Evolutionary conservation across 2,113 vertebrate species (phyloP).

Genomic region (Corydoras maculifer): DNA sequence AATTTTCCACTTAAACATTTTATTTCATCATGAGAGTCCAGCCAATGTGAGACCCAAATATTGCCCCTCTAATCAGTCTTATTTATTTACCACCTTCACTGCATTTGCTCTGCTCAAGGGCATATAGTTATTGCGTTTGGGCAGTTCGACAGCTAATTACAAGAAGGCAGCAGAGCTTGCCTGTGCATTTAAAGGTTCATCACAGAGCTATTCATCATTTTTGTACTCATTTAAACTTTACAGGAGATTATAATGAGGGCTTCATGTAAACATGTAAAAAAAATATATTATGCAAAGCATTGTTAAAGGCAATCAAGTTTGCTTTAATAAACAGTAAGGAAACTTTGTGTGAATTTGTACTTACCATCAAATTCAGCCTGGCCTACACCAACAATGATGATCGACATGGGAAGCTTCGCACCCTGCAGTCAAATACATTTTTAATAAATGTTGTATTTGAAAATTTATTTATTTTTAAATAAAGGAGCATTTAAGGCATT

Average conservation of each 20-base stretch:
- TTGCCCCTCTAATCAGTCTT: conserved; percentile 15
- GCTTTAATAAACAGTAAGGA: background rate
- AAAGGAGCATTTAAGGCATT: too few species aligned
- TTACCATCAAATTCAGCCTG: conserved; percentile 46
- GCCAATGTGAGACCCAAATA: too few species aligned
- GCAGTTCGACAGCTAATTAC: conserved; percentile 36
- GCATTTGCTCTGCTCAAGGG: conserved; percentile 19
- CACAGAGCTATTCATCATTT: conserved; percentile 27
- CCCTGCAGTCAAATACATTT: conserved; percentile 19
- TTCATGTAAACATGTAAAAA: background rate
- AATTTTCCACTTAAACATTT: too few species aligned
- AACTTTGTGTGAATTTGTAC: background rate
- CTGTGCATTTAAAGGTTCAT: conserved; percentile 26
- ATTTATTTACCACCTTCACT: conserved; percentile 29
- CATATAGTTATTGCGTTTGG: conserved; percentile 34
- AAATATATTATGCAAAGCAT: too few species aligned
- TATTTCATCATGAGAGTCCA: too few species aligned
- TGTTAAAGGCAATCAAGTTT: too few species aligned
- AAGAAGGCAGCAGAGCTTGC: conserved; percentile 18
- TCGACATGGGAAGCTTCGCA: conserved; percentile 47
- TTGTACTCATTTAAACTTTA: conserved; percentile 11
- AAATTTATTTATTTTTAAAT: too few species aligned
- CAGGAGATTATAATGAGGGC: background rate
- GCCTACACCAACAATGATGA: conserved; percentile 44
- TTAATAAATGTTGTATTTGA: too few species aligned